Percentiles rank a stretch among this genome's conserved stretches.
phyloP scores from a whole-genome alignment of 2,113 vertebrate genomes.

The Leptobrachium leishanense region DNA sequence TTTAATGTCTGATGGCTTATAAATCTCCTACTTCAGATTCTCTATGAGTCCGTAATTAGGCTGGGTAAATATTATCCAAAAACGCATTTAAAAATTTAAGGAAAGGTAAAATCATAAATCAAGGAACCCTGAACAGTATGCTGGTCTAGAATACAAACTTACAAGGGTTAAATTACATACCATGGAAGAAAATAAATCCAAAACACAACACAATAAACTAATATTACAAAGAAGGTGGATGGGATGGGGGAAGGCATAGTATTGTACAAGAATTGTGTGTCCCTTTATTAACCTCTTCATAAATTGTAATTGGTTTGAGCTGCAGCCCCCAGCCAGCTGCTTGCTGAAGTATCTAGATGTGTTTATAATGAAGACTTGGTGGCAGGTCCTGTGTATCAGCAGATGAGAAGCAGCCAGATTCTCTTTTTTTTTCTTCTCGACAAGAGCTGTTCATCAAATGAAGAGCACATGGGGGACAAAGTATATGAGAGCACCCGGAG shows the following conservation, averaged over 20 bases:
- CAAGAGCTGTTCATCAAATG: constrained; percentile 37
- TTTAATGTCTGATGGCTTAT: too few species aligned
- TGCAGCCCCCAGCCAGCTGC: constrained; percentile 25
- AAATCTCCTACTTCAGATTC: too few species aligned
- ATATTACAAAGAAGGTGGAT: constrained; percentile 7
- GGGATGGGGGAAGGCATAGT: not conserved
- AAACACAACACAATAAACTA: not conserved
- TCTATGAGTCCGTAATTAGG: too few species aligned
- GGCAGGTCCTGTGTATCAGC: not conserved
- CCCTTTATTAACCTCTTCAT: constrained; percentile 19
- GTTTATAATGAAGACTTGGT: constrained; percentile 10
- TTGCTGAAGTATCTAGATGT: constrained; percentile 11
- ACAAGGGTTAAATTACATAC: too few species aligned
- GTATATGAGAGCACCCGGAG: constrained; percentile 25
- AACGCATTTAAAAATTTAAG: too few species aligned
- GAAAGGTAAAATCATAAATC: too few species aligned
- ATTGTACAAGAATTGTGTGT: not conserved
- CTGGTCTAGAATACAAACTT: too few species aligned
- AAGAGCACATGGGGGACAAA: constrained; percentile 21
- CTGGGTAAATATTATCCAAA: too few species aligned
- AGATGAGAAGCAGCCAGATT: constrained; percentile 33
- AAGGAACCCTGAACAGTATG: too few species aligned
- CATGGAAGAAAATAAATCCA: not conserved
- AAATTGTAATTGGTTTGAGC: not conserved
- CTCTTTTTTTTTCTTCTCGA: constrained; percentile 36